Percentiles rank a stretch among this genome's conserved stretches.
Evolutionary conservation across 2,888 invertebrate genomes (phyloP).

Genomic region (Cephus spinipes): DNA sequence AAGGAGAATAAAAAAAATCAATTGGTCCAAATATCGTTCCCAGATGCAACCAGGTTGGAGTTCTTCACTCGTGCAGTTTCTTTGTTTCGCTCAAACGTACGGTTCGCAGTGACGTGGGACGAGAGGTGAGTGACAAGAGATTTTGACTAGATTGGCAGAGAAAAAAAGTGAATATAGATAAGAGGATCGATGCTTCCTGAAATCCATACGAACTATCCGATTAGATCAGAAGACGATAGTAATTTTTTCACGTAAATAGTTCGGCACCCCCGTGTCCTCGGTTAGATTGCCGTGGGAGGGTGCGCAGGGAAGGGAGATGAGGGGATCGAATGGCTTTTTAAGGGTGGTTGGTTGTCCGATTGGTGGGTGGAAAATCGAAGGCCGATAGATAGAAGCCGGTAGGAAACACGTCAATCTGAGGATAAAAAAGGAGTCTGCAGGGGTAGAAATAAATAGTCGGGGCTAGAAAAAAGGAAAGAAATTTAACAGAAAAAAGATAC

Average conservation of each 20-base stretch:
- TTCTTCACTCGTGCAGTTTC: too few species aligned
- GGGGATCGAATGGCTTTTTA: conserved; percentile 27
- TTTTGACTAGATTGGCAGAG: too few species aligned
- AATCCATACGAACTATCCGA: conserved; percentile 46
- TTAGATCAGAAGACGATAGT: conserved; percentile 41
- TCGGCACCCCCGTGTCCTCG: not conserved
- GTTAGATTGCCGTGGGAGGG: conserved; percentile 18
- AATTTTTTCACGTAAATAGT: conserved; percentile 42
- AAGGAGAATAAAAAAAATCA: too few species aligned
- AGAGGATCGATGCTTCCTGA: conserved; percentile 35
- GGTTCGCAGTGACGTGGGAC: too few species aligned
- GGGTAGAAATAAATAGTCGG: not conserved
- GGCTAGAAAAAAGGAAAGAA: not conserved
- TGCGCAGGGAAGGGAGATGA: conserved; percentile 17
- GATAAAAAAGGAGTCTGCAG: not conserved
- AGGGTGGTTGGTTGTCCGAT: conserved; percentile 36
- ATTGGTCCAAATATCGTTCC: too few species aligned
- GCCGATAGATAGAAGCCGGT: conserved; percentile 36
- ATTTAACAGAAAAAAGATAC: not conserved
- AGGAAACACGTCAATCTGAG: conserved; percentile 27
- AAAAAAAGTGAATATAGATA: too few species aligned
- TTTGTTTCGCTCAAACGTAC: too few species aligned
- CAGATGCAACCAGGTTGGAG: too few species aligned
- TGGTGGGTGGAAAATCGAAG: conserved; percentile 26
- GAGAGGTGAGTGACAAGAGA: too few species aligned